phyloP scores from a whole-genome alignment of 2,888 invertebrate species.

The Drosophila sordidapex region DNA sequence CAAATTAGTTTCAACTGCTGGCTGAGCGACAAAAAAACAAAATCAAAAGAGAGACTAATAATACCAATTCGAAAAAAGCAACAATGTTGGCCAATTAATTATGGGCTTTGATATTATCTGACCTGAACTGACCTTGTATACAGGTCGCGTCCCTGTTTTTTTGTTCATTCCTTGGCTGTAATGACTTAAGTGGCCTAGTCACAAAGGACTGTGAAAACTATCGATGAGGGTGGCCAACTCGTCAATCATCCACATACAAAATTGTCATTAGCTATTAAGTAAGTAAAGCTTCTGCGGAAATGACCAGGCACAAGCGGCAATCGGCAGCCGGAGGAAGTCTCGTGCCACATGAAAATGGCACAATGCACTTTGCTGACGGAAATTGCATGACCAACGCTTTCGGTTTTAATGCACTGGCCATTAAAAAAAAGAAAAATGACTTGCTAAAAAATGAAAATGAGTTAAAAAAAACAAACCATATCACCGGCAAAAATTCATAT shows the following conservation, averaged over 20 bases:
- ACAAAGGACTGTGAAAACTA: constrained; percentile 15
- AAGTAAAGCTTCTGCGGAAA: constrained; percentile 25
- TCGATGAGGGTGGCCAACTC: constrained; percentile 39
- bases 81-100: constrained; percentile 43
- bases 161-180: constrained; percentile 4
- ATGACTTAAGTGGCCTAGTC: constrained; percentile 38
- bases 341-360: constrained; percentile 33
- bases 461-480: constrained; percentile 4
- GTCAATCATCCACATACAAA: constrained; percentile 50
- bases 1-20: constrained; percentile 43
- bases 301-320: constrained; percentile 17
- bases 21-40: constrained; percentile 31
- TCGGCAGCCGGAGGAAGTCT: background rate
- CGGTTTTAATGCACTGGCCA: constrained; percentile 31
- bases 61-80: constrained; percentile 4
- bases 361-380: constrained; percentile 61
- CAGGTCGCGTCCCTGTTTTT: constrained; percentile 12
- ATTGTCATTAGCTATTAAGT: constrained; percentile 58
- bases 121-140: constrained; percentile 55
- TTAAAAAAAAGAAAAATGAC: constrained; percentile 12
- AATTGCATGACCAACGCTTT: constrained; percentile 65
- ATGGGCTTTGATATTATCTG: constrained; percentile 25
- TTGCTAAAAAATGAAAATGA: constrained; percentile 30
- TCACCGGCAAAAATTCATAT: constrained; percentile 23
- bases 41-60: constrained; percentile 31